A percentile compares a stretch with the other conserved stretches of the same genome.
These are phyloP conservation scores for Palythoa heliodiscus DNA, from an alignment of 92 coral and sea anemone genomes.

Conservation along the genomic window DNA sequence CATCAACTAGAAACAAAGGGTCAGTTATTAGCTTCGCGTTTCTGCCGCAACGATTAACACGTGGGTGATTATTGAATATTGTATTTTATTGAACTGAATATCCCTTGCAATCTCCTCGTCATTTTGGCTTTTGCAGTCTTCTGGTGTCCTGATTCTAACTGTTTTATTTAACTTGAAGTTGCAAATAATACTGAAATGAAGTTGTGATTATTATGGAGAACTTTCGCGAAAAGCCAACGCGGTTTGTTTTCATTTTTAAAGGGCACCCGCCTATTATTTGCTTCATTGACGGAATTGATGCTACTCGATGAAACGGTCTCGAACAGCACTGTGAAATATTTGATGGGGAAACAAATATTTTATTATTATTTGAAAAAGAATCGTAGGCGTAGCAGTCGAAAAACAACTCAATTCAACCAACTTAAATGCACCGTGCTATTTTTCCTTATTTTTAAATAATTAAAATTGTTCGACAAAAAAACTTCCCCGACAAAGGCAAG, in stretches of 20 bases:
- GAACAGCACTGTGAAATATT: no score
- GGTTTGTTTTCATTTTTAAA: background rate
- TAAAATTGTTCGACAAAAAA: no score
- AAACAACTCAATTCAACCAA: no score
- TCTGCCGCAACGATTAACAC: background rate
- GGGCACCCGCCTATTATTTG: background rate
- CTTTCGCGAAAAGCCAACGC: background rate
- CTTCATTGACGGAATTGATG: background rate
- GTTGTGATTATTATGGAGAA: background rate
- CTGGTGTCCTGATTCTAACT: no score
- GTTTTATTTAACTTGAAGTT: background rate
- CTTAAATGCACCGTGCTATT: no score
- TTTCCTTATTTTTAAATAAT: no score
- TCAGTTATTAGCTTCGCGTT: background rate
- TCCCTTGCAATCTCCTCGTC: background rate
- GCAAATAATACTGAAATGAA: background rate
- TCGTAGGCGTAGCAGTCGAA: no score
- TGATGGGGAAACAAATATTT: no score
- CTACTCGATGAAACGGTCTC: no score
- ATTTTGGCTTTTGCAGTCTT: no score
- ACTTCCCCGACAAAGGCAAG: no score
- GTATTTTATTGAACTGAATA: background rate
- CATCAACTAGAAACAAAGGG: background rate
- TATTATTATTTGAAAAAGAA: no score
- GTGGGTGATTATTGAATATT: background rate